Evolutionary conservation across 2,797 vertebrate species (phyloP).

Genomic region (Falco biarmicus): DNA sequence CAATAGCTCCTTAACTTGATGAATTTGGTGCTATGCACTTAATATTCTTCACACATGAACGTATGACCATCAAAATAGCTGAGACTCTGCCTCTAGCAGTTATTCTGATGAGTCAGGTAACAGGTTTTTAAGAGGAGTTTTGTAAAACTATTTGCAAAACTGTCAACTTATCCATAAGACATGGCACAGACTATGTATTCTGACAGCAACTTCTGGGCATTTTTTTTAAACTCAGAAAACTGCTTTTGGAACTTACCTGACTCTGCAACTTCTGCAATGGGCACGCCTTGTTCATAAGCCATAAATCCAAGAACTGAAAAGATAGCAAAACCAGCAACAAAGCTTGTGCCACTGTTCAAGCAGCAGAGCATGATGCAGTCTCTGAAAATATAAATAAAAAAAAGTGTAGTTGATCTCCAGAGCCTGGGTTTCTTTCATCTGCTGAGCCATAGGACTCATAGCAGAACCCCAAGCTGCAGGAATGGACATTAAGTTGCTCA

Average conservation of each 20-base stretch:
- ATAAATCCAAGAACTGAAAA: conserved; percentile 99
- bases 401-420: conserved; percentile 38
- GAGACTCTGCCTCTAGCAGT: neutral
- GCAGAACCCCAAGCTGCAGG: neutral
- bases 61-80: neutral
- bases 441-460: neutral
- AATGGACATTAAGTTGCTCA: neutral
- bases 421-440: neutral
- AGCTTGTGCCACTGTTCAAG: conserved; percentile 98
- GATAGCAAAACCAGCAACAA: conserved; percentile 97
- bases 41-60: neutral
- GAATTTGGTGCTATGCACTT: neutral
- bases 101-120: neutral
- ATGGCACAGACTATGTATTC: neutral
- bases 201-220: neutral
- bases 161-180: neutral
- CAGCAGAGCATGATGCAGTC: conserved; percentile 98
- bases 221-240: neutral
- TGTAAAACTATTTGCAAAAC: neutral
- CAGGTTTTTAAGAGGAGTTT: neutral
- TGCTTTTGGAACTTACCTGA: conserved; percentile 85
- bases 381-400: conserved; percentile 78
- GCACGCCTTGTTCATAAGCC: conserved; percentile 96
- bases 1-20: neutral
- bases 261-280: conserved; percentile 96